Percentiles rank a stretch among this genome's conserved stretches.
These are phyloP conservation scores for Salvelinus sp. DNA, from an alignment of 2,113 vertebrate species.

Conservation along the genomic window DNA sequence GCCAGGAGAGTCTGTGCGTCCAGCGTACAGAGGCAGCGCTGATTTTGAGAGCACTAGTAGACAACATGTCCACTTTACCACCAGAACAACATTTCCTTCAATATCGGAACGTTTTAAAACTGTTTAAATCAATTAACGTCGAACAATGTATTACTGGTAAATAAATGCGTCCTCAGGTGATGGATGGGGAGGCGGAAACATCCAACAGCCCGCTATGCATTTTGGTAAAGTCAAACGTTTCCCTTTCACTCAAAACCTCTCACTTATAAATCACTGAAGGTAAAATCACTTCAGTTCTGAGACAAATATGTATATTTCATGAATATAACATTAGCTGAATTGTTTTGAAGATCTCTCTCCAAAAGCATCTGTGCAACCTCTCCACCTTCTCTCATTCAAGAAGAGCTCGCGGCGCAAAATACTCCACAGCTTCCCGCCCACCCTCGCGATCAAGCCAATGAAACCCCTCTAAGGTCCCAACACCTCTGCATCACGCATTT, in stretches of 20 bases:
- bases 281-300: too few relatives aligned
- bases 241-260: too few relatives aligned
- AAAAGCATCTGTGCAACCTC: not conserved
- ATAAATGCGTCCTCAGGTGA: not conserved
- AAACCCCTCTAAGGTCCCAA: constrained; percentile 17
- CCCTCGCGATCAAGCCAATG: constrained; percentile 51
- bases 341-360: too few relatives aligned
- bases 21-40: constrained; percentile 13
- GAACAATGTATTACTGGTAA: not conserved
- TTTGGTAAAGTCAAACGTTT: too few relatives aligned
- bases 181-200: not conserved
- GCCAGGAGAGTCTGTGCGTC: constrained; percentile 39
- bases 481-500: not conserved
- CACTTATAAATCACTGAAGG: too few relatives aligned
- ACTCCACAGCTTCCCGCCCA: constrained; percentile 44
- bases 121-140: not conserved
- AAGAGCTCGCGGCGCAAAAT: constrained; percentile 7
- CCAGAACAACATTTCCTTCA: constrained; percentile 41
- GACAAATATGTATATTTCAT: too few relatives aligned
- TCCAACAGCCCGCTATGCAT: not conserved
- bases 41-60: constrained; percentile 32
- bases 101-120: not conserved
- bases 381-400: constrained; percentile 34
- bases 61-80: constrained; percentile 39
- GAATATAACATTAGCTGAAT: too few relatives aligned